phyloP scores from a whole-genome alignment of 2,113 vertebrate genomes.

The Burhinus oedicnemus region DNA sequence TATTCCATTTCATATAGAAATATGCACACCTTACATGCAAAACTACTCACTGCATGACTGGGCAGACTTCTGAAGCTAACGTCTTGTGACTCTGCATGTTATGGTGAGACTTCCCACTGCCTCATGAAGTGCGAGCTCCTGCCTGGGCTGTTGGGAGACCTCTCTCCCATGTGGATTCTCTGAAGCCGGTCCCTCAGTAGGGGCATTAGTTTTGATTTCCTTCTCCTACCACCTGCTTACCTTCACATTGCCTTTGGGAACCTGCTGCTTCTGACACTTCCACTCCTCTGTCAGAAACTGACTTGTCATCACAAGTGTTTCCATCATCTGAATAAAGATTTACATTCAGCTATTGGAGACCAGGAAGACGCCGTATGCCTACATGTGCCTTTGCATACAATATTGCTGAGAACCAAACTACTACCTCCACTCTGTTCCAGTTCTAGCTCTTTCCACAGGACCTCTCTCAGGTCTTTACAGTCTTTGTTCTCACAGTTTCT shows the following conservation, averaged over 20 bases:
- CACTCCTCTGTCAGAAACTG: background rate
- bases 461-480: background rate
- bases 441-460: background rate
- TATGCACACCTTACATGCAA: background rate
- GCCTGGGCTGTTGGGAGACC: background rate
- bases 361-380: accelerated
- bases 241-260: background rate
- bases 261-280: background rate
- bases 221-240: background rate
- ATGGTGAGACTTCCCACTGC: background rate
- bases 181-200: background rate
- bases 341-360: background rate
- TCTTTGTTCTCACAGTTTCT: background rate
- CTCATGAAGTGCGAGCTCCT: background rate
- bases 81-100: background rate
- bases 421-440: background rate
- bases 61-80: constrained; percentile 15
- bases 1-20: background rate
- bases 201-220: background rate
- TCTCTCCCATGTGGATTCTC: background rate
- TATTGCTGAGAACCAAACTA: background rate
- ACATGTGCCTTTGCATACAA: accelerated
- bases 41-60: background rate
- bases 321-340: background rate
- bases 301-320: background rate